A percentile compares a stretch with the other conserved stretches of the same genome.
phyloP scores from a whole-genome alignment of 2,113 vertebrate species.

The Stigmatopora nigra region DNA sequence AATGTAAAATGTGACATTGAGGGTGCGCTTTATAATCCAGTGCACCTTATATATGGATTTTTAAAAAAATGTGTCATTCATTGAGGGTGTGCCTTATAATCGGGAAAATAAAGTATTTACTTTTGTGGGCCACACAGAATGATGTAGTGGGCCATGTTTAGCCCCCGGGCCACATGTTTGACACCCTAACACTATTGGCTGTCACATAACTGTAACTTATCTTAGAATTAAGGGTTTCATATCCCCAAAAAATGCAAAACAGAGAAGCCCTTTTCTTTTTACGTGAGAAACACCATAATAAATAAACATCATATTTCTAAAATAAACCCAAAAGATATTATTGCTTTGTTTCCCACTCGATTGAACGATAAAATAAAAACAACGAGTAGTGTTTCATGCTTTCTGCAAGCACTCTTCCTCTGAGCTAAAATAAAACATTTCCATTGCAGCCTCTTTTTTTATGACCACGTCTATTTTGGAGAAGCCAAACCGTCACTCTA shows the following conservation, averaged over 20 bases:
- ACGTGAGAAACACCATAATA: background rate
- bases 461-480: constrained; percentile 50
- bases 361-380: constrained; percentile 24
- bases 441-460: constrained; percentile 45
- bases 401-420: constrained; percentile 46
- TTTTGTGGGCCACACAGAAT: too few relatives aligned
- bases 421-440: constrained; percentile 52
- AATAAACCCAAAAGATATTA: background rate
- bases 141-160: too few relatives aligned
- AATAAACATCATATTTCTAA: background rate
- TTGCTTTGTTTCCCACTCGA: constrained; percentile 9
- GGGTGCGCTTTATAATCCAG: too few relatives aligned
- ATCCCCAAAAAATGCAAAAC: background rate
- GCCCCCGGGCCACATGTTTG: too few relatives aligned
- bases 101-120: too few relatives aligned
- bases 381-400: constrained; percentile 33
- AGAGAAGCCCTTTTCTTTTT: background rate
- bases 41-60: too few relatives aligned
- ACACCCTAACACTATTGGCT: too few relatives aligned
- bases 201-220: too few relatives aligned
- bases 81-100: too few relatives aligned
- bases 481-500: constrained; percentile 19
- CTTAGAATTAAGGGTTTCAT: background rate
- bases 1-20: too few relatives aligned
- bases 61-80: too few relatives aligned